Conservation (phyloP, 2,797 vertebrate species). For the Channa striata region DNA sequence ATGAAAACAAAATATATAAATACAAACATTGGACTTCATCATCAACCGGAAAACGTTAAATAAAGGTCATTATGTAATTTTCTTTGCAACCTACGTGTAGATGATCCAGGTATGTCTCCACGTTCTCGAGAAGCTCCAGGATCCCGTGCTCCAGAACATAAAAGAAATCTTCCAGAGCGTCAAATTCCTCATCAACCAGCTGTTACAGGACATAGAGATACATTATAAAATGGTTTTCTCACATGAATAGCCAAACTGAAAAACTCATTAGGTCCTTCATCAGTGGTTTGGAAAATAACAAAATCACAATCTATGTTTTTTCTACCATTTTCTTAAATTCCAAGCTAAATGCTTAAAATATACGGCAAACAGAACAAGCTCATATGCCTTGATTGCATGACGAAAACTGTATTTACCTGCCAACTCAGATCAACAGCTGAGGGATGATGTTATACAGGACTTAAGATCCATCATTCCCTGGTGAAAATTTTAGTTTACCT, state of each 20-base stretch:
- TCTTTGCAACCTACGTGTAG: slow-evolving; percentile 85
- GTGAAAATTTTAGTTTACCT: too few relatives aligned
- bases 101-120: slow-evolving; percentile 86
- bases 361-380: neutral
- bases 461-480: too few relatives aligned
- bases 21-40: too few relatives aligned
- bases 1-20: neutral
- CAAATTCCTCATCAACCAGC: slow-evolving; percentile 92
- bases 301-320: too few relatives aligned
- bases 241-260: neutral
- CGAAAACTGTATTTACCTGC: neutral
- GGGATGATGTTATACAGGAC: neutral
- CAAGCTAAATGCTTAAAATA: neutral
- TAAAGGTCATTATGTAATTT: too few relatives aligned
- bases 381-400: too few relatives aligned
- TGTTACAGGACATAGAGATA: slow-evolving; percentile 52
- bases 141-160: slow-evolving; percentile 87
- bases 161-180: slow-evolving; percentile 89
- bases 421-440: neutral
- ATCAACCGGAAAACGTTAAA: too few relatives aligned
- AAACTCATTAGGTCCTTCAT: too few relatives aligned
- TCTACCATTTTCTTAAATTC: too few relatives aligned
- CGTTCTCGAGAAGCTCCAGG: slow-evolving; percentile 86
- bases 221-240: neutral
- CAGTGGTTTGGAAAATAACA: too few relatives aligned